Evolutionary conservation across 2,113 vertebrate genomes (phyloP), one percentile per base, ranked within the genome.

Genomic region (Urocolius indicus): DNA sequence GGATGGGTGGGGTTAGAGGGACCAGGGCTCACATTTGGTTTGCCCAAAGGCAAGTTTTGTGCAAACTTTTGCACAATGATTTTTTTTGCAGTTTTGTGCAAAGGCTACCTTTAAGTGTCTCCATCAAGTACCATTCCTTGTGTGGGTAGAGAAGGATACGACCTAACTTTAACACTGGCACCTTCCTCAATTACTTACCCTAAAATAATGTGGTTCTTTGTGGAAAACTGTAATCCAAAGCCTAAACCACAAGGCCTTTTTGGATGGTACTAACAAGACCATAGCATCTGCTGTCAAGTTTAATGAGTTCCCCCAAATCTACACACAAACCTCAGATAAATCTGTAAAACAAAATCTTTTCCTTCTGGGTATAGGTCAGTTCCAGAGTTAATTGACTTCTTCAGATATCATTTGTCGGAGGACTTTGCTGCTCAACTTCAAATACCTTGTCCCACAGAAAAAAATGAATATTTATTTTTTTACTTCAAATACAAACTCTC

Each of bases 281-380:
- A 45, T 84, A 77, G 85, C 76, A 94, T 67, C 74, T 96, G 90
- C 85, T 87, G 76, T 75, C 52, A 51, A 78, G 49, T 58, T 78
- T 88, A 92, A 95, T 2, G 48, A 88, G 73, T 29, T 95, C 68
- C 74, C 83, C 65, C 93, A 97, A 61, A 92, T 85, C 90, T 84
- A 90, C 79, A 90, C 68, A 84, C 88, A 95, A 96, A 88, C 83
- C 93, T 94, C 88, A 95, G 81, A 82, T 65, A 78, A 81, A 90
- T 65, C 85, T 90, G 68, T 65, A 82, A 95, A 93, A 49, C 90
- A 95, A 84, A 63, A 85, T 81, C 65, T 84, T 72, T 26, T 26
- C 91, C 92, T 95, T 66, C 79, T 92, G 73, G 94, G 83, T 86
- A 69, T 6, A 69, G 76, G 45, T 61, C 92, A 75, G 88, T 74